Conservation (phyloP, 1,140 invertebrate genomes). For the Drosophila prosaltans region DNA sequence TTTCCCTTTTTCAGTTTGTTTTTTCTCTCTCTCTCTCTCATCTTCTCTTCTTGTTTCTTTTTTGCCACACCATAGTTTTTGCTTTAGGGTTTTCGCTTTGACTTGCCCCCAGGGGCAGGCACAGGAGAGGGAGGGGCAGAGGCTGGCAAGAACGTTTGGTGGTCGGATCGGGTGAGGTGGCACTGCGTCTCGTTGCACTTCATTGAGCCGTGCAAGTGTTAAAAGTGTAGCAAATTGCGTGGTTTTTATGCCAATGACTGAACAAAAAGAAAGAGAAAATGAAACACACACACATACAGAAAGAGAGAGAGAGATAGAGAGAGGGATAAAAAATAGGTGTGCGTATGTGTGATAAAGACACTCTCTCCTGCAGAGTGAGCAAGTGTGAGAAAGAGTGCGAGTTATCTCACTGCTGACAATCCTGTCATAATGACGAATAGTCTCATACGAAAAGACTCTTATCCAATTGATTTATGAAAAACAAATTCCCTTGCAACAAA, state of each 20-base stretch:
- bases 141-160: constrained; percentile 3
- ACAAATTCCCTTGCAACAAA: neutral
- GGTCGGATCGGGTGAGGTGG: constrained; percentile 43
- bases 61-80: constrained; percentile 17
- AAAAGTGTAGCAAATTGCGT: constrained; percentile 78
- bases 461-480: constrained; percentile 1
- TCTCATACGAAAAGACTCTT: neutral
- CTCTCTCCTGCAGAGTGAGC: no score
- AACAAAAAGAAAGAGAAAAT: constrained; percentile 7
- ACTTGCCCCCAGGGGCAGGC: constrained; percentile 27
- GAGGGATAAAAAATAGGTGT: neutral
- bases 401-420: constrained; percentile 4
- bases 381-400: neutral
- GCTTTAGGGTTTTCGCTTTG: constrained; percentile 56
- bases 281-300: neutral
- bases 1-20: constrained; percentile 53
- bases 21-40: neutral
- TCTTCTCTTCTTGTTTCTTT: neutral
- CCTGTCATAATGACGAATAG: constrained; percentile 21
- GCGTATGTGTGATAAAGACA: neutral
- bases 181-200: constrained; percentile 69
- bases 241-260: constrained; percentile 62
- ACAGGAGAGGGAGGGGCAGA: constrained; percentile 13
- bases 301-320: neutral
- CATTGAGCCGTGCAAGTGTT: constrained; percentile 78